Evolutionary conservation across 2,113 vertebrate genomes (phyloP).

Genomic region (Oreotragus oreotragus): DNA sequence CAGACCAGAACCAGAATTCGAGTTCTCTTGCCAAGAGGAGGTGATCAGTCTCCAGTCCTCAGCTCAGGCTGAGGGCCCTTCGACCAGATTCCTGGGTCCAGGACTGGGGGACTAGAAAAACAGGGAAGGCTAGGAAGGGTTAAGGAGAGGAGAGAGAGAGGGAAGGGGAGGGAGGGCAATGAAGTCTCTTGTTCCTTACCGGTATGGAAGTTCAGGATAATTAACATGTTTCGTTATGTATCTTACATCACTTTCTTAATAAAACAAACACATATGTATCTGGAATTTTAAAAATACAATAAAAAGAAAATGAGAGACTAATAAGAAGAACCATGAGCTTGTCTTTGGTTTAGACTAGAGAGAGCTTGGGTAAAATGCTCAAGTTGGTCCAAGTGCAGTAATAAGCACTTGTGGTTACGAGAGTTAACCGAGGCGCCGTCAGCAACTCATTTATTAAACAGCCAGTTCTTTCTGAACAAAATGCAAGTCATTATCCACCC

Average conservation of each 20-base stretch:
- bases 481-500: constrained; percentile 78
- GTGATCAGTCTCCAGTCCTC: too few species aligned
- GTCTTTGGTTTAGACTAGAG: constrained; percentile 30
- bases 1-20: too few species aligned
- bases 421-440: constrained; percentile 79
- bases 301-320: neutral
- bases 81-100: too few species aligned
- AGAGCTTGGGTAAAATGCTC: constrained; percentile 56
- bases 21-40: too few species aligned
- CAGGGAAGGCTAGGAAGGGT: too few species aligned
- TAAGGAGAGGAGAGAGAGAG: too few species aligned
- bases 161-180: too few species aligned
- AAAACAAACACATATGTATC: constrained; percentile 18
- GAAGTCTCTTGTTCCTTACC: too few species aligned
- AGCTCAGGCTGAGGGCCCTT: too few species aligned
- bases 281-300: neutral
- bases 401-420: constrained; percentile 76
- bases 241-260: constrained; percentile 36
- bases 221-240: neutral
- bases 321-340: neutral
- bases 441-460: constrained; percentile 88
- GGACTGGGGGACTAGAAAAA: too few species aligned
- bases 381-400: constrained; percentile 74
- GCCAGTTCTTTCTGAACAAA: constrained; percentile 80
- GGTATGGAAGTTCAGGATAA: neutral